These are phyloP conservation scores for Stylophora pistillata DNA, from an alignment of 64 coral and sea anemone species.

Conservation along the genomic window DNA sequence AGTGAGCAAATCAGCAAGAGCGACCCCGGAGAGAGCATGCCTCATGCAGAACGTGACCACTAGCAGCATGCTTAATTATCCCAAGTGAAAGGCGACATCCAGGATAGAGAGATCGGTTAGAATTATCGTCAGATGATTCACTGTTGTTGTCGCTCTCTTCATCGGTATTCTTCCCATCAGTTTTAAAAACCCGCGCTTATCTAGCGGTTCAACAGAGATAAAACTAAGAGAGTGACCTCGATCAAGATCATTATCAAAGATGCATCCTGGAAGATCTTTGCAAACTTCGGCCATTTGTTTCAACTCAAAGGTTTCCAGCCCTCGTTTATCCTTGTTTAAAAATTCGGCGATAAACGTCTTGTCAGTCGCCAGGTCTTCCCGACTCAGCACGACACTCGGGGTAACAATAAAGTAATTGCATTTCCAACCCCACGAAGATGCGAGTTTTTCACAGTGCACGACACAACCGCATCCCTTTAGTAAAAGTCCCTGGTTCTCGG, in stretches of 20 bases:
- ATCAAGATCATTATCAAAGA: constrained; percentile 26
- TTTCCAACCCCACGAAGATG: constrained; percentile 76
- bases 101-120: neutral
- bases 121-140: neutral
- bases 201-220: constrained; percentile 73
- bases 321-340: constrained; percentile 70
- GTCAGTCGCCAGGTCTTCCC: constrained; percentile 65
- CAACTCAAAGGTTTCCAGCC: constrained; percentile 81
- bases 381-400: constrained; percentile 62
- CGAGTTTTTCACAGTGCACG: constrained; percentile 55
- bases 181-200: constrained; percentile 92
- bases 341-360: constrained; percentile 78
- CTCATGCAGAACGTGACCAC: constrained; percentile 19
- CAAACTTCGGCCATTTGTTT: constrained; percentile 78
- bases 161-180: neutral
- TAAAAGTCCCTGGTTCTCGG: constrained; percentile 67
- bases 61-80: neutral
- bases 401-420: constrained; percentile 74
- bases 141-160: neutral
- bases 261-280: constrained; percentile 29
- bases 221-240: constrained; percentile 38
- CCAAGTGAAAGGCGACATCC: constrained; percentile 4
- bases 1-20: constrained; percentile 42
- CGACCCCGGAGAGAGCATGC: constrained; percentile 23
- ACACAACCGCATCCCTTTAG: constrained; percentile 80